Percentiles rank a stretch among this genome's conserved stretches.
Evolutionary conservation across 2,113 vertebrate species (phyloP).

Genomic region (Oxygymnocypris stewartii): DNA sequence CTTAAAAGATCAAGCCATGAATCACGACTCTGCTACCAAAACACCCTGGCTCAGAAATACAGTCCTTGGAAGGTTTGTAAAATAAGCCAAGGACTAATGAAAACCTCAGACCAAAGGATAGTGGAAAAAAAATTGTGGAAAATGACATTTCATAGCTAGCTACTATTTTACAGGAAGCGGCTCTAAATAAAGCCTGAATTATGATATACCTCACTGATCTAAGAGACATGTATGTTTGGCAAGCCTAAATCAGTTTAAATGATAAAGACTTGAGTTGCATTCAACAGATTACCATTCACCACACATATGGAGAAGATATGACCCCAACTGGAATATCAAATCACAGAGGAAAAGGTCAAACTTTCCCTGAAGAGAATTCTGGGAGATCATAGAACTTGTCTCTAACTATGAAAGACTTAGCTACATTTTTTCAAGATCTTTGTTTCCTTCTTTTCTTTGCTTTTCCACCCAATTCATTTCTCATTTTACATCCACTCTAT

Average conservation of each 20-base stretch:
- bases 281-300: neutral
- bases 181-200: neutral
- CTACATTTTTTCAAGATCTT: neutral
- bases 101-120: neutral
- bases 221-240: neutral
- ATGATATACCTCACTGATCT: neutral
- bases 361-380: constrained; percentile 35
- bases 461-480: neutral
- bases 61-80: neutral
- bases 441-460: neutral
- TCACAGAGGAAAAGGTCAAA: constrained; percentile 54
- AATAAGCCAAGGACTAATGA: neutral
- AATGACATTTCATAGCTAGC: neutral
- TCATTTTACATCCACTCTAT: neutral
- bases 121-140: neutral
- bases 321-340: constrained; percentile 22
- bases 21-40: constrained; percentile 1
- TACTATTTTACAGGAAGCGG: neutral
- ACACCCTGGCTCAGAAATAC: neutral
- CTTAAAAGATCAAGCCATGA: constrained; percentile 31
- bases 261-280: constrained; percentile 4
- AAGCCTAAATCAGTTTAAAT: neutral
- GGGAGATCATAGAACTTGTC: constrained; percentile 48
- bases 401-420: neutral
- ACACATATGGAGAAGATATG: neutral